Conservation (phyloP, 2,113 vertebrate genomes). For the Lates calcarifer region DNA sequence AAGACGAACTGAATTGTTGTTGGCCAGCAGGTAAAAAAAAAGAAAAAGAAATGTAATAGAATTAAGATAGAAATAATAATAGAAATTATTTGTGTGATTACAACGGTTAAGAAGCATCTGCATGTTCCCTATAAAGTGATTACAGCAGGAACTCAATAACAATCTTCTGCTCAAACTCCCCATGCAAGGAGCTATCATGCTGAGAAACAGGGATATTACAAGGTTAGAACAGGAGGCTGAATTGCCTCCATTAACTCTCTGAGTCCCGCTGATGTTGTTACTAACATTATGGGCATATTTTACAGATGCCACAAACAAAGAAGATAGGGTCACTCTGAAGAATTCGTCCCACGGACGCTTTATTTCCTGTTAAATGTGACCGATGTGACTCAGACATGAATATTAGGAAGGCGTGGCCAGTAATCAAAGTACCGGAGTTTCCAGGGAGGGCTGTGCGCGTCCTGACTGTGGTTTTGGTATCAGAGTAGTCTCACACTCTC, state of each 20-base stretch:
- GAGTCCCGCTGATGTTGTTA: not conserved
- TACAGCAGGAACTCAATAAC: too few species aligned
- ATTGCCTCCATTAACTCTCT: not conserved
- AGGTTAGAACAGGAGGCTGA: not conserved
- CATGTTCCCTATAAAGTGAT: too few species aligned
- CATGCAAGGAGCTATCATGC: not conserved
- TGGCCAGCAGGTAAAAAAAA: not conserved
- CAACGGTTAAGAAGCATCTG: too few species aligned
- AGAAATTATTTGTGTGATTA: too few species aligned
- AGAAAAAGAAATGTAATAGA: too few species aligned
- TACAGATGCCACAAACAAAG: not conserved
- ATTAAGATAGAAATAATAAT: too few species aligned
- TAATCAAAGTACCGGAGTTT: slow-evolving; percentile 63
- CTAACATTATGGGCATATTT: not conserved
- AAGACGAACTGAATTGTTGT: not conserved
- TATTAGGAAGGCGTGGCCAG: slow-evolving; percentile 73
- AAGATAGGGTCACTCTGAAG: not conserved
- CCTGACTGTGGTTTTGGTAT: not conserved
- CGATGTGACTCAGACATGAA: slow-evolving; percentile 32
- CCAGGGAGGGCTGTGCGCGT: slow-evolving; percentile 40
- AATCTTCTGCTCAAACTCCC: too few species aligned
- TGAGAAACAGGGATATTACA: not conserved
- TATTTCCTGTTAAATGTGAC: slow-evolving; percentile 17
- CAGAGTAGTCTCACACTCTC: slow-evolving; percentile 4
- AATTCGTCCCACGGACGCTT: not conserved